These are phyloP conservation scores for Andrena marginata DNA, from an alignment of 2,888 invertebrate genomes.

Conservation along the genomic window DNA sequence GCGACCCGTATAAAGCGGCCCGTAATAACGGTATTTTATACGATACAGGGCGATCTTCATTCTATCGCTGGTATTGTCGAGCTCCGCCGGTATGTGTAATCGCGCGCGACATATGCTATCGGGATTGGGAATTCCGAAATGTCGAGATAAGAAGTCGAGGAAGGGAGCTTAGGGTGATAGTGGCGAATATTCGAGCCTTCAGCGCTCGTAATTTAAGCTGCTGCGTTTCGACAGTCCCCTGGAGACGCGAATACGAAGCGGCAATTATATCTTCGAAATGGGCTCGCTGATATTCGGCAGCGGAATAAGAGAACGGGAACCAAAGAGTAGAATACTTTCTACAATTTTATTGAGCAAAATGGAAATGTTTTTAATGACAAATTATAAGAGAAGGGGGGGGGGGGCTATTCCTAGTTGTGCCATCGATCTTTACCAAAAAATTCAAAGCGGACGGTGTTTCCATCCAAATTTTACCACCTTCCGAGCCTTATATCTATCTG, in stretches of 20 bases:
- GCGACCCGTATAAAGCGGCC: constrained; percentile 70
- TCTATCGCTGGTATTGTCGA: constrained; percentile 59
- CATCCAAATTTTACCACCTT: constrained; percentile 12
- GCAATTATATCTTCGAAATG: no score
- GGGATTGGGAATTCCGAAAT: constrained; percentile 1
- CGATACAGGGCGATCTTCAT: constrained; percentile 68
- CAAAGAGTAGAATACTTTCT: no score
- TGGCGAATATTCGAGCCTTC: neutral
- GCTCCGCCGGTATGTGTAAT: constrained; percentile 40
- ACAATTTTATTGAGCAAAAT: no score
- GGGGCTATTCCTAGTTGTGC: no score
- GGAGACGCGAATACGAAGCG: no score
- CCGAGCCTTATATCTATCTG: neutral
- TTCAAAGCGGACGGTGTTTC: neutral
- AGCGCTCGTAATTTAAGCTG: neutral
- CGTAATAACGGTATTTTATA: constrained; percentile 70
- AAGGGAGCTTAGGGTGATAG: neutral
- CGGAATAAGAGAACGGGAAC: no score
- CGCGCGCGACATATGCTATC: constrained; percentile 13
- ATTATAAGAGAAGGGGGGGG: neutral
- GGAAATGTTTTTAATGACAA: neutral
- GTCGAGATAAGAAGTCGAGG: constrained; percentile 22
- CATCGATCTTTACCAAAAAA: constrained; percentile 5
- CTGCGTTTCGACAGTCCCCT: neutral
- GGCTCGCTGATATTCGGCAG: no score